Percentiles rank a stretch among this genome's conserved stretches.
phyloP scores from a whole-genome alignment of 1,140 invertebrate species.

The Drosophila ficusphila region DNA sequence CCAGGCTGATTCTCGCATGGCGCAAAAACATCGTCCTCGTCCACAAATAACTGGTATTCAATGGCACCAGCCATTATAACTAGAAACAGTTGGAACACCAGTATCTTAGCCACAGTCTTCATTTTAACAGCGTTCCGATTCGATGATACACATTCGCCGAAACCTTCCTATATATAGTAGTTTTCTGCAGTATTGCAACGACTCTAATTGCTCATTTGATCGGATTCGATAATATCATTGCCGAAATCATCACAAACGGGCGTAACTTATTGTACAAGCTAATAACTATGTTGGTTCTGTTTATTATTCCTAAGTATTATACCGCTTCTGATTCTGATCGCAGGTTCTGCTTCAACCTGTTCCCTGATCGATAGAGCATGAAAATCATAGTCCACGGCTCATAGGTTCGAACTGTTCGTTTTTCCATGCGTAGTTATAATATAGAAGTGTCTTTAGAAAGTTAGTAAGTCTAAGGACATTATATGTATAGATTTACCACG shows the following conservation, averaged over 20 bases:
- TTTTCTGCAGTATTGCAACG: background rate
- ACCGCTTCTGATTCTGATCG: background rate
- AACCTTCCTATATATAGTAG: background rate
- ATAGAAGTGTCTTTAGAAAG: no score
- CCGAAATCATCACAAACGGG: background rate
- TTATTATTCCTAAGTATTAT: background rate
- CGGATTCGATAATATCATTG: background rate
- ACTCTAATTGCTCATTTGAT: background rate
- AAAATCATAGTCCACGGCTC: slow-evolving; percentile 96
- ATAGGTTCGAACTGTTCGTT: slow-evolving; percentile 96
- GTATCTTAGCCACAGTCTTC: background rate
- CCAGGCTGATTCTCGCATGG: background rate
- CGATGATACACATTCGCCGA: background rate
- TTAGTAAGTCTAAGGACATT: no score
- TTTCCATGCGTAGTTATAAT: no score
- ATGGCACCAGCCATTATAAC: background rate
- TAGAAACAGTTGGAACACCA: background rate
- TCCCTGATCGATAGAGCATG: slow-evolving; percentile 96
- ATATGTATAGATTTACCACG: no score
- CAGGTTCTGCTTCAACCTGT: slow-evolving; percentile 70
- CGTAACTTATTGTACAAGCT: background rate
- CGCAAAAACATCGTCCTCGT: background rate
- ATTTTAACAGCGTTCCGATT: background rate
- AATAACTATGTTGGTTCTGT: background rate
- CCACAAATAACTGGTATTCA: slow-evolving; percentile 7